Evolutionary conservation across 2,113 vertebrate genomes (phyloP).

Genomic region (Nyctibius bracteatus): DNA sequence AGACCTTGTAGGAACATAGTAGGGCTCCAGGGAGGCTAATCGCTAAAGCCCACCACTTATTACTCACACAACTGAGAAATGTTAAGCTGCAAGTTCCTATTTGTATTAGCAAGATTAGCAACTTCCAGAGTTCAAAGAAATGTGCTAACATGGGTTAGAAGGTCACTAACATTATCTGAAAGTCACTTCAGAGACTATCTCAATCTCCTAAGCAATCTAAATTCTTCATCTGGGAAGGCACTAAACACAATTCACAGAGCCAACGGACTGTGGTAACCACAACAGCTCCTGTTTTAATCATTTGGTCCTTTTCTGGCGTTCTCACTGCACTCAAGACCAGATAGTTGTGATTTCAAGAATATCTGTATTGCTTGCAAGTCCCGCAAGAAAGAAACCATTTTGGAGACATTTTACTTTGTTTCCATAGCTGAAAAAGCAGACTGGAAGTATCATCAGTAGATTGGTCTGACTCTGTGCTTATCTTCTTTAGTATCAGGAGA

Average conservation of each 20-base stretch:
- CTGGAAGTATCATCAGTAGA: not conserved
- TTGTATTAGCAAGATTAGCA: slow-evolving; percentile 56
- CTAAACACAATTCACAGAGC: slow-evolving; percentile 27
- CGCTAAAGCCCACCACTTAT: slow-evolving; percentile 20
- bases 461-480: not conserved
- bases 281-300: slow-evolving; percentile 24
- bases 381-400: not conserved
- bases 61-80: slow-evolving; percentile 45
- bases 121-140: slow-evolving; percentile 40
- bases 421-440: not conserved
- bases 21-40: not conserved
- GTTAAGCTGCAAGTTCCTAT: slow-evolving; percentile 46
- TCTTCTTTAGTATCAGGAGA: not conserved
- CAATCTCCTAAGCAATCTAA: not conserved
- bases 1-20: not conserved
- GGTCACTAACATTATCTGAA: slow-evolving; percentile 39
- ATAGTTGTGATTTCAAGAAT: not conserved
- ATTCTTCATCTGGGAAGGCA: slow-evolving; percentile 11
- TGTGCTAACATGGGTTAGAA: not conserved
- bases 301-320: not conserved
- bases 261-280: not conserved
- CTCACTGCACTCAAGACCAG: not conserved
- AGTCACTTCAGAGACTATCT: slow-evolving; percentile 16
- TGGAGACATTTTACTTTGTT: not conserved
- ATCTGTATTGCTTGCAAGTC: not conserved